Base-by-base conservation (phyloP, 2,888 invertebrate genomes). In the Aethes cnicana region DNA sequence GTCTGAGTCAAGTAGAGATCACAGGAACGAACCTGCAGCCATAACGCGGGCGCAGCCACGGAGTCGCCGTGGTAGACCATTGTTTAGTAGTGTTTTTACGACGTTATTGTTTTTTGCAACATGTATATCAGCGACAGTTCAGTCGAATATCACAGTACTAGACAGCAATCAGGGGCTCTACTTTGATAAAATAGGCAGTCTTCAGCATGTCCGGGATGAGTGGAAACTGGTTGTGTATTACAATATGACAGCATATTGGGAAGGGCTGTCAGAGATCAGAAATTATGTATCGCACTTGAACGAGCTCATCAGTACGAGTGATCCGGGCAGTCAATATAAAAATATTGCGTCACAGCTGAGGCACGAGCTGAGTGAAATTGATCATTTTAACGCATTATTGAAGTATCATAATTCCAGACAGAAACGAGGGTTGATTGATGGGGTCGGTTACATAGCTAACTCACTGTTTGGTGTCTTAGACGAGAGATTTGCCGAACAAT, bases 401-500 rank as follows among this genome's bases (percentile, higher is more conserved):
- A 33, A 7, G 7, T 18, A 18, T 33, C 33, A 33, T 4, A 17
- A 32, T 16, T 16, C 14, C 7, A 32, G 32, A 32, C 16, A 16
- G 2, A 33, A 33, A 33, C 8, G 33, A n/a, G 33, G 17, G 9
- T 4, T 33, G 3, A 18, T 33, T 41, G 8, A 56, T 28, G 7
- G 35, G 32, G 3, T 48, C 18, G 20, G 49, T 30, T 39, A 42
- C 16, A 16, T 49, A 2, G 50, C 54, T 7, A 43, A 55, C 17
- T 25, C 47, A 2, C 47, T 57, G 9, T 58, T 58, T 37, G 58
- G 55, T 7, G 54, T 55, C 1, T 37, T 55, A 0, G 55, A 55
- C 28, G 54, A 58, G 7, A 28, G 33, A 6, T 58, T 58, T 21
- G 50, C 55, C 4, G 12, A 46, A n/a, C 16, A 50, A 36, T 56